Conservation (phyloP, 2,888 invertebrate species). For the Polydrusus tereticollis region DNA sequence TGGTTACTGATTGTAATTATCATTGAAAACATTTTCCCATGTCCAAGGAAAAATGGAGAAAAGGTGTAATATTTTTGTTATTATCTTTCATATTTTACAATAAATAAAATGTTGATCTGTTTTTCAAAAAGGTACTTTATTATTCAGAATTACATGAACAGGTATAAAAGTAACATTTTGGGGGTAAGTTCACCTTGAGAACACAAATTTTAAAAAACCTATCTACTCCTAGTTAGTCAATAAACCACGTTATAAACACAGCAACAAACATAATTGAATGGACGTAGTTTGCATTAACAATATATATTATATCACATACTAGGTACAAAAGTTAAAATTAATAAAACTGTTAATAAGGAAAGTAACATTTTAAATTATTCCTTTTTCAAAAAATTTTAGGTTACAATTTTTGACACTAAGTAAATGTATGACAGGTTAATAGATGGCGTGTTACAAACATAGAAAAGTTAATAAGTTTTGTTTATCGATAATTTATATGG, state of each 20-base stretch:
- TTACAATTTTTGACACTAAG: slow-evolving; percentile 9
- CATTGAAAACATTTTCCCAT: too few species aligned
- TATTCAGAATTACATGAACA: slow-evolving; percentile 8
- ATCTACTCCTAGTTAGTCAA: background rate
- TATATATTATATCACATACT: slow-evolving; percentile 17
- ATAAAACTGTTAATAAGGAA: background rate
- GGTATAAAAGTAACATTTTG: slow-evolving; percentile 16
- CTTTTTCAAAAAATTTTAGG: slow-evolving; percentile 2
- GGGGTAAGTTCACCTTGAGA: background rate
- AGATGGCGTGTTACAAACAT: background rate
- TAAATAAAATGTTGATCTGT: background rate
- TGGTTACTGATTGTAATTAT: too few species aligned
- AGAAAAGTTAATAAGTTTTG: slow-evolving; percentile 24
- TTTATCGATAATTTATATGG: slow-evolving; percentile 6
- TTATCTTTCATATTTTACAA: slow-evolving; percentile 8
- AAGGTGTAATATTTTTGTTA: slow-evolving; percentile 11
- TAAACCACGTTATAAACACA: background rate
- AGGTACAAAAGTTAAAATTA: background rate
- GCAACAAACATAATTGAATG: background rate
- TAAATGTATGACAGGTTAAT: background rate
- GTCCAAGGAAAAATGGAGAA: too few species aligned
- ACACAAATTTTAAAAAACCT: too few species aligned
- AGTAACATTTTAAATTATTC: background rate
- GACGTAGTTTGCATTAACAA: background rate
- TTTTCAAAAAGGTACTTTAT: slow-evolving; percentile 13